Percentiles rank a stretch among this genome's conserved stretches.
phyloP scores from a whole-genome alignment of 2,113 vertebrate genomes.

The Apaloderma vittatum region DNA sequence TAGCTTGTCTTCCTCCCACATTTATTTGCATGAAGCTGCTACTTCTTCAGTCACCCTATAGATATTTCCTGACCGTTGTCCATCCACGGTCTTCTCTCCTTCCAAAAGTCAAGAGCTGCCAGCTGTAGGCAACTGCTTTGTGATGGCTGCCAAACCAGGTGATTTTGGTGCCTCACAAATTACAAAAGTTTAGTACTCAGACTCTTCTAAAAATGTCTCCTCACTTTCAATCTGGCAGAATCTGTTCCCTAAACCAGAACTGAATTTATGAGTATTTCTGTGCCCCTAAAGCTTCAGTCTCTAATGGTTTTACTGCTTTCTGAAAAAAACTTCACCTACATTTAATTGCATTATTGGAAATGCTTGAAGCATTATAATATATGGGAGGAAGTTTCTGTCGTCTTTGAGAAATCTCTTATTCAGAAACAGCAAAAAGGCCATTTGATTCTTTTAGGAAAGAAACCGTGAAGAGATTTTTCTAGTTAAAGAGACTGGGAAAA shows the following conservation, averaged over 20 bases:
- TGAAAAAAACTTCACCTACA: not conserved
- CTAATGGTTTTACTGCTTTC: constrained; percentile 10
- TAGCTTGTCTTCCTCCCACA: not conserved
- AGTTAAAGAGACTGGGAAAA: not conserved
- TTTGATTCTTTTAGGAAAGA: constrained; percentile 14
- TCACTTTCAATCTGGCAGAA: not conserved
- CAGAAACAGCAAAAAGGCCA: not conserved
- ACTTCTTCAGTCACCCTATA: not conserved
- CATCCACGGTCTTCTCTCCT: not conserved
- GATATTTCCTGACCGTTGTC: not conserved
- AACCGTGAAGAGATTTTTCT: not conserved
- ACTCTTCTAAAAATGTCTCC: not conserved
- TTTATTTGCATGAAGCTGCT: not conserved
- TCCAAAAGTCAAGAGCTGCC: not conserved
- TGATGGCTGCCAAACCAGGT: not conserved
- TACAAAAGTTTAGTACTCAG: not conserved
- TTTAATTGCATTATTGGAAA: constrained; percentile 35
- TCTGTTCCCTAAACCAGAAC: not conserved
- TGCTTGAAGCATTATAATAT: not conserved
- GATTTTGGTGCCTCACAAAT: not conserved
- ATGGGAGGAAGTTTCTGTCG: not conserved
- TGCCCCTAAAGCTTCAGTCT: not conserved
- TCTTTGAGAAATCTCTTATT: constrained; percentile 31
- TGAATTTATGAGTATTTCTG: constrained; percentile 25
- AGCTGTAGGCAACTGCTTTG: accelerated